Evolutionary conservation across 2,888 invertebrate genomes (phyloP), one percentile per base, ranked within the genome.

Genomic region (Masnerella sp.): DNA sequence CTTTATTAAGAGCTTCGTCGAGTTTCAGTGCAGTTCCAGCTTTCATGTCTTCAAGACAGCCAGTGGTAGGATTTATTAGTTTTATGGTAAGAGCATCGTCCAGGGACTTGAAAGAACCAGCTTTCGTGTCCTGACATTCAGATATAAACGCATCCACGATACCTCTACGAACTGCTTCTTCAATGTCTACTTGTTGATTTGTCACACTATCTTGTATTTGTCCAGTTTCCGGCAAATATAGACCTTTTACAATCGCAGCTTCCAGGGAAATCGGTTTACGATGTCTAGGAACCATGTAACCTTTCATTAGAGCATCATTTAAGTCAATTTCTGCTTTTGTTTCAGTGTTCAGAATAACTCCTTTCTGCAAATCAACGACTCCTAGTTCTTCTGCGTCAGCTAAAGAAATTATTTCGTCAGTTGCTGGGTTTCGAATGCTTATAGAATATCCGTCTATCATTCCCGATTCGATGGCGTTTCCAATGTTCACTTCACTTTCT

Each of bases 91-190:
- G 88, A 22, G 95, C 95, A 84, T 95, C 93, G 40, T 92, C 91
- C 47, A 97, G 89, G 3, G 94, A 91, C 0, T 96, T 87, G 76
- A 92, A 93, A 76, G 91, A 91, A 56, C 94, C 92, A 43, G 91
- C 90, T 79, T 91, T 90, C 0, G 93, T 93, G 84, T 96, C 95
- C 84, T 93, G 93, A 76, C 96, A 92, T 86, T 94, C 91, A 3
- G 94, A 94, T 77, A 95, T 93, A 72, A 92, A 93, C 0, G 94
- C 92, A 87, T 96, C 95, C 20, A 97, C 90, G 74, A 96, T 91
- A 78, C 94, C 93, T 80, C 94, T 90, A 77, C 92, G 91, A 45
- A 96, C 92, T 1, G 95, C 94, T 82, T 95, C 94, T 51, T 92
- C 90, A 14, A 97, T 90, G 77, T 92, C 90, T 0, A 96, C 89